Evolutionary conservation across 2,797 vertebrate species (phyloP), one percentile per base, ranked within the genome.

Genomic region (Hafferia zeledoni): DNA sequence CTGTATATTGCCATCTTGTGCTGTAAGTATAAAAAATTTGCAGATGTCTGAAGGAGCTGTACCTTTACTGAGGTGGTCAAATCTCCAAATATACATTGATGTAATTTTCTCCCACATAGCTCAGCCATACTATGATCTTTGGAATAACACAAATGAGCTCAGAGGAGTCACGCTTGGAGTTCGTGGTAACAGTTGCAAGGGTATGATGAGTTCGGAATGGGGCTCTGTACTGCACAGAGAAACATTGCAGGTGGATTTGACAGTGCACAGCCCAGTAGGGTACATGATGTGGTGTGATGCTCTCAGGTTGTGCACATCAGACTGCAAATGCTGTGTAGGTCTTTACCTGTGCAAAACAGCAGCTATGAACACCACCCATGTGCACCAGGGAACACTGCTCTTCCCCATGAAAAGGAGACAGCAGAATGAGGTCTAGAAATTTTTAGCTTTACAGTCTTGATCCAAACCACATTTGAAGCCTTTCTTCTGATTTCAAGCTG

Each of bases 301-400:
- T 55, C n/a, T 43, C 33, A 50, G 53, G 17, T 8, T 68, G 28
- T 23, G 16, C 44, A 37, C 5, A 4, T 16, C 43, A 33, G 11
- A 35, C 75, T 74, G 35, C 2, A 46, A 57, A 64, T 28, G 10
- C 11, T 41, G 10, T 53, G 13, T 8, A 43, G 18, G 4, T 64
- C n/a, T 46, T 53, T 4, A 15, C 24, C 25, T 39, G 24, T 30
- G 63, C 11, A 35, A 30, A 75, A 3, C 20, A 35, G 18, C 37
- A 85, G 35, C 27, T 46, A 4, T 0, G 20, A 43, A 3, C 25
- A 22, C 19, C 30, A 19, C 44, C 43, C 9, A 5, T 1, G 20
- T 56, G 24, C 30, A 52, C 10, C 11, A 35, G 12, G 43, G 27
- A 46, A 11, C 0, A 0, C 12, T 19, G 22, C 4, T 11, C 7